Base-by-base conservation (phyloP, 2,113 vertebrate species). In the Siniperca chuatsi region DNA sequence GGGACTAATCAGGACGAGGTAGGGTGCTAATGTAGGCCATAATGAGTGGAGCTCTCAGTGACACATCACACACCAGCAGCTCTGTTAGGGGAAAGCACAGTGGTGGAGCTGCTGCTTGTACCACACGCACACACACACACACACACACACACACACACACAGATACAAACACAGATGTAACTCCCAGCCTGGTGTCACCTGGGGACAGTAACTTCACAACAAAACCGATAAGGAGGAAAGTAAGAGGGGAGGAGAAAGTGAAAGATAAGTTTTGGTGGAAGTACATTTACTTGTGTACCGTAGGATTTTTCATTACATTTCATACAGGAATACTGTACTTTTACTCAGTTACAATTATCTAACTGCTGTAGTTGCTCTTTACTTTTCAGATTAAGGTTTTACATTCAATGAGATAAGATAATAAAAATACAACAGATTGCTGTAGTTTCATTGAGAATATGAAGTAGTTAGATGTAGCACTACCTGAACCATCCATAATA, bases 1-100 rank as follows among this genome's bases (percentile, higher is more conserved):
- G 95, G 93, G 91, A 90, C 88, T 96, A 95, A 96, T 96, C 94
- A 95, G 92, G 91, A 88, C 86, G 84, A 89, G 87, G 89, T 86
- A 87, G 93, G 94, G 90, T 83, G 90, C 92, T 95, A 95, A 96
- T 96, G 93, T 89, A 86, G 90, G 87, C 89, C 89, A 93, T 95
- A 95, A 95, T 94, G 95, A 96, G 87, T 65, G 71, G 72, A 89
- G 84, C 58, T 80, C 86, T 89, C 84, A 75, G 88, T 90, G 90
- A 92, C 90, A 92, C 85, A 86, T 91, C 83, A 87, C 78, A 90
- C 87, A 84, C 85, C 86, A 88, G 50, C 58, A 58, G 85, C 75
- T 80, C 84, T 82, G 89, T 83, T 85, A 52, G 46, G 44, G 78
- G 73, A 83, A 48, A 58, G 67, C 64, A 55, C 77, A 78, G 79